Evolutionary conservation across 2,888 invertebrate species (phyloP), one percentile per base, ranked within the genome.

Genomic region (Drosophila anomalipes): DNA sequence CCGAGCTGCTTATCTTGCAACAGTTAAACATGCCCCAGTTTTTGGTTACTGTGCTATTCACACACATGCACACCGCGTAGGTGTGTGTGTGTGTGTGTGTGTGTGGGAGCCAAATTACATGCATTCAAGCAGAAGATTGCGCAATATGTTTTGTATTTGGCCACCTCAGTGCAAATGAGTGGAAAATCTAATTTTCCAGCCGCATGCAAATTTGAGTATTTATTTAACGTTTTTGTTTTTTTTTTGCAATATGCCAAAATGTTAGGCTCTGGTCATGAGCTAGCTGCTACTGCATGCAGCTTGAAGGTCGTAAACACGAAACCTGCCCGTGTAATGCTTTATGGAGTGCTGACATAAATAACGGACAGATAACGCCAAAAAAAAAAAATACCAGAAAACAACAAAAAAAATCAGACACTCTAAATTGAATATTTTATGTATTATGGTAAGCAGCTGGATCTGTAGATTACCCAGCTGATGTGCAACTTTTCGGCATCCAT

Each of bases 121-220:
- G 81, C 86, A 89, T 71, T 86, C 64, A 86, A 79, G 86, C 84
- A 89, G 86, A 86, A 84, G 86, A 89, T 89, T 86, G 86, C 86
- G 79, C 88, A 88, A 86, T 89, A 79, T 86, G 89, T 76, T 79
- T 78, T 82, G 63, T 62, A 49, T 74, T 61, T 66, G 57, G 60
- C 39, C 37, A 61, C 65, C 66, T 57, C 86, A 73, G 81, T 85
- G 86, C 89, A 86, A 89, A 89, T 83, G 78, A 89, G 86, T 82
- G 86, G 89, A 86, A 86, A 86, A 86, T 89, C 89, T 79, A 82
- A 89, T 86, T 86, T 86, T 83, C 81, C 86, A 86, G 75, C 72
- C 44, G 32, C 70, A 86, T 83, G 89, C 86, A 81, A 81, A 75
- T 77, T 72, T 69, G 26, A 33, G 32, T 71, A 41, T 62, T 66